Evolutionary conservation across 2,797 vertebrate genomes (phyloP), one percentile per base, ranked within the genome.

Genomic region (Spatula clypeata): DNA sequence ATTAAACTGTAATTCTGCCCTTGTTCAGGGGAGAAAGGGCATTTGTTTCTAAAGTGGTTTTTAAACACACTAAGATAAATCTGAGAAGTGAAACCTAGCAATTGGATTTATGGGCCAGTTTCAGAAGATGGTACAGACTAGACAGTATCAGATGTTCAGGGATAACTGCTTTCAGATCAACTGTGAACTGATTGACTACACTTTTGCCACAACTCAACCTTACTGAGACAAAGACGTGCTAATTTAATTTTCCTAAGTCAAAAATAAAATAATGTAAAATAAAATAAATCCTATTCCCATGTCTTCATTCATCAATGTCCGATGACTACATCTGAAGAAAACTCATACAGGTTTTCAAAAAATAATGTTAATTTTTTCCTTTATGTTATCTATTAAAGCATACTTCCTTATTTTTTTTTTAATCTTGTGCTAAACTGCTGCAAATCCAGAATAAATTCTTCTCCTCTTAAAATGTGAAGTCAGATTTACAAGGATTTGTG

Each of bases 391-490:
- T 47, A 65, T 88, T 54, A 12, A 61, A 58, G 14, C 7, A 44
- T 3, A 7, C 9, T n/a, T 62, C 7, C 6, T 11, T 10, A 40
- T 6, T 57, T 49, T 15, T 8, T 13, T 3, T 2, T 4, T 42
- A 86, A 40, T 19, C 5, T 18, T 69, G 23, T 9, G 5, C 6
- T 47, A 19, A 32, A 17, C 55, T 74, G 8, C 32, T 40, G 31
- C 8, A 69, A 70, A 92, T 24, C 4, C 44, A 11, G 44, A 45
- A 45, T 5, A 21, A 45, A 45, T 32, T 65, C 2, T 60, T 92
- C 49, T 44, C 24, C 60, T 79, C 13, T 38, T 27, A 47, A 58
- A 7, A 29, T 9, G 42, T 18, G 19, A 88, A 54, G 24, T 38
- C 31, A 82, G 8, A 53, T 57, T 71, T 71, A 71, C 36, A 40